phyloP scores from a whole-genome alignment of 1,140 invertebrate species.

The Sogatella furcifera region DNA sequence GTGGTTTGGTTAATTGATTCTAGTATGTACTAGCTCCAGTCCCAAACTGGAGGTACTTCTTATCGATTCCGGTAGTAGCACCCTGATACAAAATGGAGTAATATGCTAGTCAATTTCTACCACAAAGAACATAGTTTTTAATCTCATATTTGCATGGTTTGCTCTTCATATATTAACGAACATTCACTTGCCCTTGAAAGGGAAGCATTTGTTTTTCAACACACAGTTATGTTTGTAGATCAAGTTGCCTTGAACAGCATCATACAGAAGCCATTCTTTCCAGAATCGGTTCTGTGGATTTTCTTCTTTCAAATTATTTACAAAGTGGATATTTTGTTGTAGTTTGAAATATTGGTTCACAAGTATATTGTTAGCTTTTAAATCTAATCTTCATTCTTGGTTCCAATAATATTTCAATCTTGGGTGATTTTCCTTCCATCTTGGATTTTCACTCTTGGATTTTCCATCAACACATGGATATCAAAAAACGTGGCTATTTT shows the following conservation, averaged over 20 bases:
- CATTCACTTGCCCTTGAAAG: slow-evolving; percentile 2
- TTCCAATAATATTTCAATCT: slow-evolving; percentile 5
- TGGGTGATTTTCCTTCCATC: neutral
- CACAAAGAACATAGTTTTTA: slow-evolving; percentile 11
- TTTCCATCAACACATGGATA: slow-evolving; percentile 7
- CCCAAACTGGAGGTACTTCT: slow-evolving; percentile 2
- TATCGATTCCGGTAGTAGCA: neutral
- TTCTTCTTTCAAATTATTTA: neutral
- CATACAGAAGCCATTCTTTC: slow-evolving; percentile 10
- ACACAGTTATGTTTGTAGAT: neutral
- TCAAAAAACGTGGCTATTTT: neutral
- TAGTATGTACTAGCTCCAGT: neutral
- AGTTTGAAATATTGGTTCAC: slow-evolving; percentile 7
- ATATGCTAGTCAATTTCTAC: slow-evolving; percentile 6
- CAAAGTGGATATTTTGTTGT: neutral
- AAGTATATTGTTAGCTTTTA: slow-evolving; percentile 1
- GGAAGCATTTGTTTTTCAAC: slow-evolving; percentile 15
- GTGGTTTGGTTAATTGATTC: neutral
- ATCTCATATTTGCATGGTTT: slow-evolving; percentile 10
- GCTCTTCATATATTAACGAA: neutral
- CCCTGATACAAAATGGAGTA: slow-evolving; percentile 10
- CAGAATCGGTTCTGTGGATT: neutral
- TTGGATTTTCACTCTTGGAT: no score
- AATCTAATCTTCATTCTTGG: neutral
- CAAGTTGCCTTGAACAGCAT: neutral